Percentiles rank a stretch among this genome's conserved stretches.
These are phyloP conservation scores for Ceyx melanurus DNA, from an alignment of 2,113 vertebrate species.

Conservation along the genomic window DNA sequence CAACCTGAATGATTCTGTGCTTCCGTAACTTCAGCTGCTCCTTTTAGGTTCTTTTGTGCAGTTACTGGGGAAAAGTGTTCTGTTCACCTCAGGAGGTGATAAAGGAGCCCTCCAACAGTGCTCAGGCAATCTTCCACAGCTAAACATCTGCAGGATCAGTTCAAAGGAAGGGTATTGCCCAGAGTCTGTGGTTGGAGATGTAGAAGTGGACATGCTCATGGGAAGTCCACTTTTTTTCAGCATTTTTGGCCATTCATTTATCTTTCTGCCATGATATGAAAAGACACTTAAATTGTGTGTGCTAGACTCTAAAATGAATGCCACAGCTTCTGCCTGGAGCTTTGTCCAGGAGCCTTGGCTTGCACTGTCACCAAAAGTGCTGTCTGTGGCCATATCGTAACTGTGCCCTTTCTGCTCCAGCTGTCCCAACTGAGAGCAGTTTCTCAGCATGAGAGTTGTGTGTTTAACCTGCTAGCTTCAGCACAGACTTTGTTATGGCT, in stretches of 20 bases:
- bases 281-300: background rate
- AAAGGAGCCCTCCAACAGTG: background rate
- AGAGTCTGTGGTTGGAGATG: background rate
- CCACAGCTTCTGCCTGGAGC: background rate
- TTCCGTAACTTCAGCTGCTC: background rate
- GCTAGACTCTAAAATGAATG: background rate
- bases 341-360: background rate
- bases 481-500: background rate
- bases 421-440: background rate
- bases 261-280: background rate
- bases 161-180: background rate
- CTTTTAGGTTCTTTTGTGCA: background rate
- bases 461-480: background rate
- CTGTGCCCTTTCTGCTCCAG: background rate
- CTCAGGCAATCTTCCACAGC: background rate
- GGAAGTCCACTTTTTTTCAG: background rate
- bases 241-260: background rate
- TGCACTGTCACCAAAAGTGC: background rate
- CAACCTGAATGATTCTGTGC: no score
- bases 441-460: background rate
- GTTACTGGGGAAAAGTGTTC: background rate
- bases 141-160: background rate
- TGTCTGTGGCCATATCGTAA: background rate
- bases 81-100: background rate
- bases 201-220: background rate